Evolutionary conservation across 2,797 vertebrate species (phyloP).

Genomic region (Chromobotia macracanthus): DNA sequence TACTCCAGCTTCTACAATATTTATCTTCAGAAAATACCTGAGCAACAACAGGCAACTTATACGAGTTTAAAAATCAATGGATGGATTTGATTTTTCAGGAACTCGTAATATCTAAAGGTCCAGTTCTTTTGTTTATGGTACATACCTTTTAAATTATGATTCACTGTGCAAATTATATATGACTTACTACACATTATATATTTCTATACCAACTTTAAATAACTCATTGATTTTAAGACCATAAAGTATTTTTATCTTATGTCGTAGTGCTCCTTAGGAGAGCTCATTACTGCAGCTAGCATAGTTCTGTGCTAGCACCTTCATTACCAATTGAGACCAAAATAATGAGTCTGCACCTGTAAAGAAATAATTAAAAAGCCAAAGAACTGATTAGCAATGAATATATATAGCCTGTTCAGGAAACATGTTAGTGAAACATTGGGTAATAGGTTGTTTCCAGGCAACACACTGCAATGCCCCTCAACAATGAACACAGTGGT

Average conservation of each 20-base stretch:
- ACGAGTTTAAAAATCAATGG: too few relatives aligned
- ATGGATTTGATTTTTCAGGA: too few relatives aligned
- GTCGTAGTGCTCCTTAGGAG: conserved; percentile 13
- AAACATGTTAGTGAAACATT: conserved; percentile 38
- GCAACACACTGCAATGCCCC: conserved; percentile 40
- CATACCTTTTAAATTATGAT: too few relatives aligned
- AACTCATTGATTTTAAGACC: conserved; percentile 29
- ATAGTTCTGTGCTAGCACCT: conserved; percentile 34
- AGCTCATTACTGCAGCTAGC: conserved; percentile 39
- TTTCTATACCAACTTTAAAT: conserved; percentile 4
- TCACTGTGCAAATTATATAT: too few relatives aligned
- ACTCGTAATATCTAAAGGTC: too few relatives aligned
- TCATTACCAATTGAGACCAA: conserved; percentile 45
- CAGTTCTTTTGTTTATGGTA: too few relatives aligned
- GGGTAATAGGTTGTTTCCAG: conserved; percentile 52
- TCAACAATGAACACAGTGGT: conserved; percentile 29
- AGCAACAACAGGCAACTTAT: not conserved
- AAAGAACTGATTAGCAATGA: conserved; percentile 37
- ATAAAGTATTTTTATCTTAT: conserved; percentile 8
- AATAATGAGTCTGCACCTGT: conserved; percentile 28
- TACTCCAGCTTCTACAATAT: not conserved
- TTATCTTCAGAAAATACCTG: not conserved
- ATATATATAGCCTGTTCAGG: conserved; percentile 38
- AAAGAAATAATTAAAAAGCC: conserved; percentile 38
- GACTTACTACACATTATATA: not conserved